Percentiles rank a stretch among this genome's conserved stretches.
These are phyloP conservation scores for Andrena marginata DNA, from an alignment of 2,888 invertebrate genomes.

Conservation along the genomic window DNA sequence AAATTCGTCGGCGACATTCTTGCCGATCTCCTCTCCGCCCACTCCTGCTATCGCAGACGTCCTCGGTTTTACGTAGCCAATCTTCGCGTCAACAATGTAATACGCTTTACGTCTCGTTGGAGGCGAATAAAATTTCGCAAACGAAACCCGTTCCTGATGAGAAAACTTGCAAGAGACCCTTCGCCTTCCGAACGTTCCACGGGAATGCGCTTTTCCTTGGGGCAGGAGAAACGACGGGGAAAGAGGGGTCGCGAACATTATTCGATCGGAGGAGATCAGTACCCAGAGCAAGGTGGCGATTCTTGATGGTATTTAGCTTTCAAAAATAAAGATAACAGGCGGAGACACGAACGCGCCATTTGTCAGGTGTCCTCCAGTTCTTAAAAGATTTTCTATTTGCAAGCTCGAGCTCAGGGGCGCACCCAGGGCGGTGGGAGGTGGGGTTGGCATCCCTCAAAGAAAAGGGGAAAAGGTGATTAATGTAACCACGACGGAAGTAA, in stretches of 20 bases:
- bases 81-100: constrained; percentile 72
- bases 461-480: no score
- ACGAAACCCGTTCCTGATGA: constrained; percentile 61
- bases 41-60: constrained; percentile 25
- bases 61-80: constrained; percentile 71
- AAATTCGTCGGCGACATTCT: constrained; percentile 67
- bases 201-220: neutral
- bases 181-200: neutral
- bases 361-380: no score
- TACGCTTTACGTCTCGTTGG: constrained; percentile 64
- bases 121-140: constrained; percentile 70
- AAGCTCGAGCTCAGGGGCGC: no score
- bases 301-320: no score
- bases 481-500: no score
- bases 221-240: neutral
- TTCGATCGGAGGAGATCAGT: neutral
- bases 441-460: no score
- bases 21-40: constrained; percentile 55
- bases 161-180: constrained; percentile 54
- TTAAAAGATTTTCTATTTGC: no score
- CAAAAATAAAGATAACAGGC: no score
- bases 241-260: neutral
- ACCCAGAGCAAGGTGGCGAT: no score
- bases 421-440: no score
- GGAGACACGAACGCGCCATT: no score